Base-by-base conservation (phyloP, 1,140 invertebrate species). In the Lysiphlebus fabarum region DNA sequence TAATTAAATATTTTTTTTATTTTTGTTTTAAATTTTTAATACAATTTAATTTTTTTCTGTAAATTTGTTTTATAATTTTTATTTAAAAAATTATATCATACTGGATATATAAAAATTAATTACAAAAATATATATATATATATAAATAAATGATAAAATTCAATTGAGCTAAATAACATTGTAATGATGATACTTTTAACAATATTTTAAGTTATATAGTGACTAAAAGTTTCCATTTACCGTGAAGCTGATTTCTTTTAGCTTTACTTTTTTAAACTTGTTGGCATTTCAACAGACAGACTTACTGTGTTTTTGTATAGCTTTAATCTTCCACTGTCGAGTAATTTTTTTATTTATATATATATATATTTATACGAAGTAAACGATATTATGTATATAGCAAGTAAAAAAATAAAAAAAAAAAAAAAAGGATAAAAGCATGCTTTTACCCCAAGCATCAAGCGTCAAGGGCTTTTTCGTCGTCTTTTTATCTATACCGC, bases 321-420 rank as follows among this genome's bases (percentile, higher is more conserved):
- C 49, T 51, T 51, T 51, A 51, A 51, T 51, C 49, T 51, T 51
- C 49, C 12, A 36, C 49, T 51, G 49, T 51, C 49, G 38, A 51
- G 49, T 3, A 51, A 33, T 51, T 51, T 51, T 51, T 51, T 51
- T 11, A n/a, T 33, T 51, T 51, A n/a, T n/a, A n/a, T n/a, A n/a
- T n/a, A n/a, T n/a, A n/a, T n/a, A n/a, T 51, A n/a, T 26, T 26
- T 26, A 26, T 26, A 26, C 17, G 17, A 1, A 26, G 17, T 26
- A 26, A 26, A 26, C 17, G 17, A 26, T 26, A 26, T 26, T 12
- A 45, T 14, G 17, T 45, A 44, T 44, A 55, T 9, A 44, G n/a
- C n/a, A n/a, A n/a, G n/a, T 47, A 14, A 0, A 55, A n/a, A 56
- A 36, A 56, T 36, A 43, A 34, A 17, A 8, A 14, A 56, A 54